These are phyloP conservation scores for Thalpophila matura DNA, from an alignment of 2,888 invertebrate species.

Conservation along the genomic window DNA sequence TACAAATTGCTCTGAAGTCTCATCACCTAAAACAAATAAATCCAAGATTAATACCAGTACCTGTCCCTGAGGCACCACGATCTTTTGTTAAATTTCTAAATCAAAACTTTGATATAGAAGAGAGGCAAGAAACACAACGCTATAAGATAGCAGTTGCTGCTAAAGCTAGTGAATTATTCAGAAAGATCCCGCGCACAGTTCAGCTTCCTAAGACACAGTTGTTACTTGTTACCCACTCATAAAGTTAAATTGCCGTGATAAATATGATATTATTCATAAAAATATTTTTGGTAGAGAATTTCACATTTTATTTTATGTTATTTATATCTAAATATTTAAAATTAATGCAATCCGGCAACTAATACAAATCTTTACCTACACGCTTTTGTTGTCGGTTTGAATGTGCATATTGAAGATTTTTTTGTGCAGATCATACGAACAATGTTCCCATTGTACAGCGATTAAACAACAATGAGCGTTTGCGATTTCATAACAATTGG, in stretches of 20 bases:
- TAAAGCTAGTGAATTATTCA: constrained; percentile 29
- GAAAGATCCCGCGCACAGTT: constrained; percentile 13
- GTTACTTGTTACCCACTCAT: no score
- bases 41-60: not conserved
- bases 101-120: not conserved
- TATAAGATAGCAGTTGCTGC: constrained; percentile 18
- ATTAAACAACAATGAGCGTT: constrained; percentile 83
- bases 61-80: no score
- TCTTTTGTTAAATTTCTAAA: not conserved
- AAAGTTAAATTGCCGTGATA: constrained; percentile 25
- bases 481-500: constrained; percentile 84
- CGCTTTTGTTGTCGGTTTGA: constrained; percentile 46
- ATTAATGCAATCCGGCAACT: constrained; percentile 17
- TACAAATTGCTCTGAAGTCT: constrained; percentile 93
- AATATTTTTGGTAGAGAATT: constrained; percentile 3
- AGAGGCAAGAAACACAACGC: not conserved
- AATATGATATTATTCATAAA: constrained; percentile 20
- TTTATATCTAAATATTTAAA: not conserved
- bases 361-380: constrained; percentile 30
- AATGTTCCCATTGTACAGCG: constrained; percentile 80
- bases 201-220: constrained; percentile 14
- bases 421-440: constrained; percentile 74
- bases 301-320: not conserved
- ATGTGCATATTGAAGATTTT: constrained; percentile 57
- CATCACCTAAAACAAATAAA: constrained; percentile 92